Evolutionary conservation across 2,113 vertebrate species (phyloP), one percentile per base, ranked within the genome.

Genomic region (Copsychus sechellarum): DNA sequence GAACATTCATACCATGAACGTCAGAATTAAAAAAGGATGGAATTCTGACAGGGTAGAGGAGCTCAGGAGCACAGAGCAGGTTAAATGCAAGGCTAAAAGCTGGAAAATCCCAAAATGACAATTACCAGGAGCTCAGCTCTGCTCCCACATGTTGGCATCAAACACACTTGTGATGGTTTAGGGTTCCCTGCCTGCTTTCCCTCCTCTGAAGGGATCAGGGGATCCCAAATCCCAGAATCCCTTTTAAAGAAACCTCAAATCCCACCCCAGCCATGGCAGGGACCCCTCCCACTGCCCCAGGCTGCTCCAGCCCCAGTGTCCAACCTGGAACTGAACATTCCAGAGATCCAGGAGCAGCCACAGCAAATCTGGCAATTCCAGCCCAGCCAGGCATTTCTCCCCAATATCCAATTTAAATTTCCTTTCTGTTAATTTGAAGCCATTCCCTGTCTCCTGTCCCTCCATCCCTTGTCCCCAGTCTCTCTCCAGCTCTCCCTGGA

Each of bases 1-100:
- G 43, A 74, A 22, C 17, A 3, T 24, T 34, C 31, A 26, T 0
- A 9, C 3, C 9, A 5, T 1, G 28, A 50, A 4, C 6, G 10
- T 2, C 20, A 62, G 42, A 23, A 54, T 7, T 23, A 0, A 18
- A 50, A 17, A 21, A 9, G 6, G 9, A 2, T 14, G 10, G 23
- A 40, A 31, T 67, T 36, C 12, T 11, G 24, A 1, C 34, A 26
- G 25, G 6, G 10, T 1, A 0, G 61, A 8, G 2, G 61, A 66
- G 24, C 13, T 10, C 3, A 51, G n/a, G 64, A 45, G 4, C 10
- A 26, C 2, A 23, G 53, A n/a, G 15, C 16, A 8, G 17, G 25
- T 11, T 26, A 12, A 33, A 38, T 3, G 6, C 15, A 14, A 12
- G 29, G 48, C 14, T 16, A 2, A 43, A 31, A 22, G 21, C 5